phyloP scores from a whole-genome alignment of 2,113 vertebrate genomes.

The Etheostoma spectabile region DNA sequence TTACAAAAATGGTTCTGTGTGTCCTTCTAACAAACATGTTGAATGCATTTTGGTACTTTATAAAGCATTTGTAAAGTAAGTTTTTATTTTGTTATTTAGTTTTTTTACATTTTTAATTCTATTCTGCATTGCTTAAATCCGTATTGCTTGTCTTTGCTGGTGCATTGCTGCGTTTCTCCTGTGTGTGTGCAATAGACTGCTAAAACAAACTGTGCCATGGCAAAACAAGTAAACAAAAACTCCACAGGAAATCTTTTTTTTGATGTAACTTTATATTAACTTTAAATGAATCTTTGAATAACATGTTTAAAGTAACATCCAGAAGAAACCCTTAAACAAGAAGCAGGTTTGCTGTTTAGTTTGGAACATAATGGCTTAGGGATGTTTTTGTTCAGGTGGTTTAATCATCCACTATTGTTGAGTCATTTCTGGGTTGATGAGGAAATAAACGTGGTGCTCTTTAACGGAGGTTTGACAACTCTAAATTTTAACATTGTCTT shows the following conservation, averaged over 20 bases:
- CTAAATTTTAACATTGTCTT: neutral
- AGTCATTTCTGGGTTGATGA: conserved; percentile 1
- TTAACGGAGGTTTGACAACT: neutral
- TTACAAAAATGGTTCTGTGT: neutral
- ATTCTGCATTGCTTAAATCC: neutral
- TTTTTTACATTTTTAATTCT: neutral
- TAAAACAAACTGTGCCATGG: neutral
- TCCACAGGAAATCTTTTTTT: neutral
- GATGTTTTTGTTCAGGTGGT: neutral
- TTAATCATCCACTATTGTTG: conserved; percentile 41
- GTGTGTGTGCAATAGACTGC: neutral
- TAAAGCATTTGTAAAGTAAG: too few species aligned
- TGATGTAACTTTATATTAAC: neutral
- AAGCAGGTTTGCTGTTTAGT: neutral
- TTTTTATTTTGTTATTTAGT: neutral
- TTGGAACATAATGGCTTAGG: neutral
- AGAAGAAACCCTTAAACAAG: neutral
- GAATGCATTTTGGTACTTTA: neutral
- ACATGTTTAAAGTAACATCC: neutral
- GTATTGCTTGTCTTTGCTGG: neutral
- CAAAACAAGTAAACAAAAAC: neutral
- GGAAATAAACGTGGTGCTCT: neutral
- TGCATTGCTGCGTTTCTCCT: neutral
- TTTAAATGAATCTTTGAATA: neutral
- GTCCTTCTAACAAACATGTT: neutral